Evolutionary conservation across 2,113 vertebrate species (phyloP).

Genomic region (Scatophagus argus): DNA sequence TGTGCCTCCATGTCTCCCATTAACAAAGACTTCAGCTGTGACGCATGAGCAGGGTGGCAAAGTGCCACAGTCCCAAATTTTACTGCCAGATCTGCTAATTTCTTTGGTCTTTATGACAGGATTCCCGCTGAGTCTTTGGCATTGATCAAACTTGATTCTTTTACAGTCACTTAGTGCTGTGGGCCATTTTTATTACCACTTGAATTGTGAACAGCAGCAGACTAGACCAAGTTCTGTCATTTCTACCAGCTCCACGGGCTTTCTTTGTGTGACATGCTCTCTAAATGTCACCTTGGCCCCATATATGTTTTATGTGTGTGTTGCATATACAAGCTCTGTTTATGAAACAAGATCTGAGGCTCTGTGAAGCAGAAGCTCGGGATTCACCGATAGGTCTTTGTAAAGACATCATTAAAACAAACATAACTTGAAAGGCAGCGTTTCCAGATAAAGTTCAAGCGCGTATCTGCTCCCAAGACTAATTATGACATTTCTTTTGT

Average conservation of each 20-base stretch:
- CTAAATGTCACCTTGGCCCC: slow-evolving; percentile 7
- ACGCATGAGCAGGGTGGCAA: slow-evolving; percentile 11
- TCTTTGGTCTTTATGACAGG: slow-evolving; percentile 1
- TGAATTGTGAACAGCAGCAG: neutral
- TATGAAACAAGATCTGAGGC: neutral
- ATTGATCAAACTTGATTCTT: neutral
- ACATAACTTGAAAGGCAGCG: neutral
- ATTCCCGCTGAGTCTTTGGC: slow-evolving; percentile 18
- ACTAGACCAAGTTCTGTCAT: neutral
- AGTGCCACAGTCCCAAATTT: slow-evolving; percentile 17
- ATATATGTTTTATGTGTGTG: neutral
- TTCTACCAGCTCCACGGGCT: neutral
- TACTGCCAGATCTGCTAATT: slow-evolving; percentile 20
- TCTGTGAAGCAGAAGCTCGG: neutral
- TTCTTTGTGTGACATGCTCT: slow-evolving; percentile 2
- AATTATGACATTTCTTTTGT: slow-evolving; percentile 23
- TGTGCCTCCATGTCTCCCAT: slow-evolving; percentile 24
- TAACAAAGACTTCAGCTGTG: slow-evolving; percentile 35
- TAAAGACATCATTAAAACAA: slow-evolving; percentile 1
- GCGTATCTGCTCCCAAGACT: slow-evolving; percentile 7
- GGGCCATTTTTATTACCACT: slow-evolving; percentile 3
- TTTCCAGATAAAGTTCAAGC: slow-evolving; percentile 15
- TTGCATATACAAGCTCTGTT: slow-evolving; percentile 6
- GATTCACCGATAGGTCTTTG: neutral
- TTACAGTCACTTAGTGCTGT: neutral